phyloP scores from a whole-genome alignment of 2,797 vertebrate species.

The Allobates femoralis region DNA sequence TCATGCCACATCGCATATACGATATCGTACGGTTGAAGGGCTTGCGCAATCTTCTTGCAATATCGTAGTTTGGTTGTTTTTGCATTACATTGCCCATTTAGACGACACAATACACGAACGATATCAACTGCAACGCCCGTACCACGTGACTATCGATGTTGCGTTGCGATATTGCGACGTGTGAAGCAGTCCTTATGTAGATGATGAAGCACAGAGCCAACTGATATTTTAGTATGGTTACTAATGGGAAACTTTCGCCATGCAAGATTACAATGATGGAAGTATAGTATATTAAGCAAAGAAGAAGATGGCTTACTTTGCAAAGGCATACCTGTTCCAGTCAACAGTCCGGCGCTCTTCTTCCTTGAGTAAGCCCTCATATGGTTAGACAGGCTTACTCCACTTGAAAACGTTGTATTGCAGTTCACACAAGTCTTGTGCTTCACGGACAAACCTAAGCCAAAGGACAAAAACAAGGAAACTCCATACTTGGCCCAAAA shows the following conservation, averaged over 20 bases:
- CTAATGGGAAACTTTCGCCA: not conserved
- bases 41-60: too few species aligned
- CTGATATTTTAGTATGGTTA: not conserved
- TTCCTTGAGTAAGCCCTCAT: conserved; percentile 84
- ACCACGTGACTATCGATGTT: too few species aligned
- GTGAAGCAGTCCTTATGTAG: too few species aligned
- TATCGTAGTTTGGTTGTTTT: too few species aligned
- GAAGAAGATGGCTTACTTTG: conserved; percentile 71
- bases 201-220: not conserved
- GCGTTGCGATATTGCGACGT: too few species aligned
- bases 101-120: too few species aligned
- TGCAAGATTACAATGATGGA: not conserved
- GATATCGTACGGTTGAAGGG: too few species aligned
- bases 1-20: too few species aligned
- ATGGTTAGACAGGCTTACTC: conserved; percentile 88
- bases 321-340: conserved; percentile 84
- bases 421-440: conserved; percentile 86
- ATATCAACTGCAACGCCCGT: too few species aligned
- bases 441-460: conserved; percentile 83
- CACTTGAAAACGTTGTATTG: conserved; percentile 87
- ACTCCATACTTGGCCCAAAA: conserved; percentile 81
- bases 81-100: too few species aligned
- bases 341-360: conserved; percentile 87
- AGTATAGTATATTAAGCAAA: not conserved
- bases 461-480: conserved; percentile 73